A percentile compares a stretch with the other conserved stretches of the same genome.
Conservation (phyloP, 2,797 vertebrate species). For the Acanthornis magna region DNA sequence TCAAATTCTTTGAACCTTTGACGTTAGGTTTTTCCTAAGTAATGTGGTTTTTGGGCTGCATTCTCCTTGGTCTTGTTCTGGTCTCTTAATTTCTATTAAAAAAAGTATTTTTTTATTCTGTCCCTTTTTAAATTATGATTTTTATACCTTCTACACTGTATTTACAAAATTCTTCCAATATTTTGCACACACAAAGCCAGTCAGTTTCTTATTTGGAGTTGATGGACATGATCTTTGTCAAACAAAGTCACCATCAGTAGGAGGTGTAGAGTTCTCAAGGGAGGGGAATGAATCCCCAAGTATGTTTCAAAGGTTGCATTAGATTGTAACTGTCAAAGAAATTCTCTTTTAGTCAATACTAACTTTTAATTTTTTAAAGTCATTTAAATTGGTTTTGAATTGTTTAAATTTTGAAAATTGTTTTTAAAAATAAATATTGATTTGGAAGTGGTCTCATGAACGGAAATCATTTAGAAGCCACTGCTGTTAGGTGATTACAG, state of each 20-base stretch:
- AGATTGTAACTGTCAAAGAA: background rate
- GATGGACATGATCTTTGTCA: background rate
- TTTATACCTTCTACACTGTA: background rate
- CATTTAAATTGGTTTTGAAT: background rate
- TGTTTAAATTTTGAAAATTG: background rate
- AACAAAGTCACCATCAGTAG: background rate
- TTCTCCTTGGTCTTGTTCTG: background rate
- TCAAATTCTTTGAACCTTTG: background rate
- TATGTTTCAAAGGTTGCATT: background rate
- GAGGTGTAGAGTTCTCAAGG: background rate
- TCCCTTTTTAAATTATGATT: background rate
- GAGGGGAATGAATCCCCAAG: background rate
- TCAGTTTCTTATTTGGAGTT: background rate
- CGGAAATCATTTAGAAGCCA: background rate
- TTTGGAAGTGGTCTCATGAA: background rate
- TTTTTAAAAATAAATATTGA: background rate
- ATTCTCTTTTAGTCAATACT: background rate
- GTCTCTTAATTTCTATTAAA: background rate
- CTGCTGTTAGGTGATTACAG: background rate
- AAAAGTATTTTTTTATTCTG: background rate
- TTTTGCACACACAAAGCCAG: background rate
- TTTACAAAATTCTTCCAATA: background rate
- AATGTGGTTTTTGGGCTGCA: background rate
- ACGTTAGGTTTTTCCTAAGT: background rate
- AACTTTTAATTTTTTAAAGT: background rate